Evolutionary conservation across 2,113 vertebrate genomes (phyloP), one percentile per base, ranked within the genome.

Genomic region (Xenotilapia leptura): DNA sequence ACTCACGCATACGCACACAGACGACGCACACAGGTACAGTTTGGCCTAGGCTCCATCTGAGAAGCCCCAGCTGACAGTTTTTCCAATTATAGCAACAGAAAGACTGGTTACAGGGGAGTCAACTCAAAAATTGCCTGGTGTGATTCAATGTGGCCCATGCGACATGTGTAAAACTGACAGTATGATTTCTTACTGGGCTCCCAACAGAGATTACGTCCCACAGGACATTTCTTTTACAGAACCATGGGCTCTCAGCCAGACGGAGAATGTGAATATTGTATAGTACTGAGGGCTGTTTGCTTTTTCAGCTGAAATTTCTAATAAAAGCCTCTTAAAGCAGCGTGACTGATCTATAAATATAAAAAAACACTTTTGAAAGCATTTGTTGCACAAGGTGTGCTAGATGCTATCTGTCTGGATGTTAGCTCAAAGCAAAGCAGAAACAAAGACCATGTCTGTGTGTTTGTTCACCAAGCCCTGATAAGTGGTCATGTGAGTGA

Each of bases 31-130:
- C 58, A 80, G 53, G 45, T 85, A 85, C 79, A 60, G 70, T 62
- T 36, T 3, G 73, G 75, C 26, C 28, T n/a, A 0, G 9, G 42
- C 70, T 77, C 42, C 42, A 49, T n/a, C 10, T 28, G 42, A 31
- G 80, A 68, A 38, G 58, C 83, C 79, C 79, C 73, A 42, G 82
- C 75, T 89, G 88, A 86, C 86, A 92, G 83, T 77, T 93, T 90
- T 92, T 93, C 89, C 93, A 92, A 87, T 92, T 92, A 90, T 33
- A 17, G 28, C 31, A 5, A 47, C 82, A 82, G 85, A 89, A 36
- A 89, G 87, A 89, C 36, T 83, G 83, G 68, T 86, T 88, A 83
- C 73, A 85, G 68, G 49, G 65, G 79, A 91, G 70, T 82, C 79
- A 73, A 90, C 82, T 90, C 87, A 82, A 83, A 88, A 92, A 92